Base-by-base conservation (phyloP, 2,113 vertebrate species). In the Megaptera novaeangliae region DNA sequence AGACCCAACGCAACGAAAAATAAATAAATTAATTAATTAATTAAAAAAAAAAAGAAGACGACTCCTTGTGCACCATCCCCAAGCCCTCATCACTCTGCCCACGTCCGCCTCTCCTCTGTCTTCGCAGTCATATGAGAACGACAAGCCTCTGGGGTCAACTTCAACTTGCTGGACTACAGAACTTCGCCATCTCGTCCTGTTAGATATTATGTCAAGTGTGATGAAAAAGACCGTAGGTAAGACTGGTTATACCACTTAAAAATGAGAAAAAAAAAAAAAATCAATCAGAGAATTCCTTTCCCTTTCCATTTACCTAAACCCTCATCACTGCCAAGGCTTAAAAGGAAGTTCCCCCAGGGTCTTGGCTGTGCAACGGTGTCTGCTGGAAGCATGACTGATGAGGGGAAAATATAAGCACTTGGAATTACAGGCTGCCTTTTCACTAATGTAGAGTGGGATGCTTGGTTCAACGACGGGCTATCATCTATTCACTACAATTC, bases 401-500 rank as follows among this genome's bases (percentile, higher is more conserved):
- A 94, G 55, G 20, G 41, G 34, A 15, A 6, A 49, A 63, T 21
- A 17, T 10, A 77, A 82, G 39, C 15, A 27, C n/a, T 94, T 41
- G 88, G 27, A 95, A 91, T 52, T 57, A 63, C 0, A 64, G 86
- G 23, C 66, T 83, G 87, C 17, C 93, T 95, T 68, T 83, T 74
- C 8, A 27, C 23, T 52, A 63, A 72, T 27, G 39, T 57, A 27
- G 34, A 27, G 18, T 4, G 71, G 59, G 84, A 55, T 68, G 71
- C 25, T 83, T 74, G 17, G 18, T 75, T 95, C 52, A 85, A 29
- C 41, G 92, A 71, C 1, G 0, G 68, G 55, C 20, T 41, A 44
- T 34, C 52, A 88, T 21, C 7, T 94, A 66, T 29, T 91, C 88
- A 64, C 20, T n/a, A 88, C 12, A 91, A 93, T 95, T 97, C 61